phyloP scores from a whole-genome alignment of 1,140 invertebrate genomes.

The Choristoneura fumiferana region DNA sequence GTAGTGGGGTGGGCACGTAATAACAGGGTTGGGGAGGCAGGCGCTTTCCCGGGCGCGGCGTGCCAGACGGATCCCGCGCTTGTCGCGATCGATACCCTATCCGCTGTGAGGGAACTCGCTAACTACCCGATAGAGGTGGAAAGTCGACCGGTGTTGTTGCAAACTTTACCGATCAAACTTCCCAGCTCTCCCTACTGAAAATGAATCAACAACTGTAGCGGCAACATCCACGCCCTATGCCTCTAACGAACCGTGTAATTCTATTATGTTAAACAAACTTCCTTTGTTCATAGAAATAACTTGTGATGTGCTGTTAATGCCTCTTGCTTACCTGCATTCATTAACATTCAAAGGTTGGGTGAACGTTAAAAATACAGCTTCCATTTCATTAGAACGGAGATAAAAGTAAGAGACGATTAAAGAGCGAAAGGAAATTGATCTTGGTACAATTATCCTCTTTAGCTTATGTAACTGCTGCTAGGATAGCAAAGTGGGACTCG shows the following conservation, averaged over 20 bases:
- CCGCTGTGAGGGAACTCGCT: slow-evolving; percentile 64
- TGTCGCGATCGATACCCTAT: slow-evolving; percentile 74
- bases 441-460: background rate
- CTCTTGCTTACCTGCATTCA: background rate
- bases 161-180: slow-evolving; percentile 71
- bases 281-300: background rate
- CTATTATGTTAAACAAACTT: slow-evolving; percentile 1
- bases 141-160: slow-evolving; percentile 71
- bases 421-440: slow-evolving; percentile 7
- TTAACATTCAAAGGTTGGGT: slow-evolving; percentile 10
- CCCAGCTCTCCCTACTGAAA: slow-evolving; percentile 47
- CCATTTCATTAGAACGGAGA: background rate
- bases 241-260: slow-evolving; percentile 9
- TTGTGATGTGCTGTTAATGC: slow-evolving; percentile 6
- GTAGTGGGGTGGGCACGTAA: slow-evolving; percentile 62
- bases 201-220: slow-evolving; percentile 39
- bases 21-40: slow-evolving; percentile 38
- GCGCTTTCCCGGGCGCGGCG: slow-evolving; percentile 49
- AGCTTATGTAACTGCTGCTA: slow-evolving; percentile 1
- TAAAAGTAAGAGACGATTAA: slow-evolving; percentile 5
- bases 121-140: slow-evolving; percentile 64
- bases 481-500: background rate
- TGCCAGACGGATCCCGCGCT: slow-evolving; percentile 70
- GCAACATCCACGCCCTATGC: slow-evolving; percentile 30
- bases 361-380: background rate